phyloP scores from a whole-genome alignment of 2,888 invertebrate genomes.

The Cylindroiulus punctatus region DNA sequence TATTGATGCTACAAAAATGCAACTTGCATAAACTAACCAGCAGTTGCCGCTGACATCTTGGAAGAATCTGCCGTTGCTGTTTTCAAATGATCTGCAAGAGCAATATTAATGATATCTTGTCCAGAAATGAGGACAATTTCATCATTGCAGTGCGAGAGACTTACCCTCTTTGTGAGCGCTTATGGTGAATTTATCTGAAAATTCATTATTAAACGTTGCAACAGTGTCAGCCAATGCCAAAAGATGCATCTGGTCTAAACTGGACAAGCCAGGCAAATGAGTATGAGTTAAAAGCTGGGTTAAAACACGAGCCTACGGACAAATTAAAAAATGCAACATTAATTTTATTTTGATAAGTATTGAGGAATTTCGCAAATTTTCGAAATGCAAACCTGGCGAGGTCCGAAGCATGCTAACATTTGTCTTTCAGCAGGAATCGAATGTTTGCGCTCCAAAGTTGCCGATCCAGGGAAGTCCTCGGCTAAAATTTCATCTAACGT shows the following conservation, averaged over 20 bases:
- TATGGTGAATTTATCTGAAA: conserved; percentile 82
- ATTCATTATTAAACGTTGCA: conserved; percentile 82
- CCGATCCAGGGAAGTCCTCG: conserved; percentile 74
- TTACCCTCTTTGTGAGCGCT: conserved; percentile 50
- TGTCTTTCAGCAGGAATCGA: conserved; percentile 58
- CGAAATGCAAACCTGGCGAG: conserved; percentile 74
- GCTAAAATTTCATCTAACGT: conserved; percentile 72
- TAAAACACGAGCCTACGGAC: conserved; percentile 75
- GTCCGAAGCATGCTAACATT: conserved; percentile 80
- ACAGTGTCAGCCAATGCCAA: conserved; percentile 98
- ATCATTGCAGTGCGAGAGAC: neutral
- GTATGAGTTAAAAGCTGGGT: conserved; percentile 93
- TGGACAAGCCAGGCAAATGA: conserved; percentile 91
- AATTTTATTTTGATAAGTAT: neutral
- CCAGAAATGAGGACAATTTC: neutral
- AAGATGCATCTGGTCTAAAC: conserved; percentile 99
- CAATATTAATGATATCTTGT: neutral
- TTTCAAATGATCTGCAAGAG: neutral
- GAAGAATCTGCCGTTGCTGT: neutral
- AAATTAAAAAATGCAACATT: conserved; percentile 37
- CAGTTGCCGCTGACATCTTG: neutral
- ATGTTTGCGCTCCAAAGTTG: conserved; percentile 55
- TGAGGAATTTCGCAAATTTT: neutral
- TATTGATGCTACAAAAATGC: neutral
- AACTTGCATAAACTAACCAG: conserved; percentile 12